Conservation (phyloP, 1,140 invertebrate genomes). For the Drosophila auraria region DNA sequence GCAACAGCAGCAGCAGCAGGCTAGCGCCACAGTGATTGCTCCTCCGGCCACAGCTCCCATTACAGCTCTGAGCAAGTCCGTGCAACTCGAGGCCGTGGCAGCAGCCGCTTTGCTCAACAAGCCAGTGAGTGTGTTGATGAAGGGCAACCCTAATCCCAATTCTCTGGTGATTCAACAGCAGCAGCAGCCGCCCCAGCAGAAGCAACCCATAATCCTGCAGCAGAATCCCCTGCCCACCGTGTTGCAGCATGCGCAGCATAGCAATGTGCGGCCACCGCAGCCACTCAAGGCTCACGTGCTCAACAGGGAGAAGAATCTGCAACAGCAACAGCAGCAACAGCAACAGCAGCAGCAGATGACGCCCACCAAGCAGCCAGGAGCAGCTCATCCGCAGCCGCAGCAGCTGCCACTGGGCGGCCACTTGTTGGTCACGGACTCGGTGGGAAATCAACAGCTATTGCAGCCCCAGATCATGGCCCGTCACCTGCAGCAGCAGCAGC, state of each 20-base stretch:
- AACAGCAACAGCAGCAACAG: slow-evolving; percentile 64
- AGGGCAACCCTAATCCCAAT: slow-evolving; percentile 53
- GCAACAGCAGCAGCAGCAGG: slow-evolving; percentile 33
- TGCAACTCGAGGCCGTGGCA: slow-evolving; percentile 56
- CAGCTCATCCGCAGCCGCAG: slow-evolving; percentile 22
- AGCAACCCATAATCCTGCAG: slow-evolving; percentile 73
- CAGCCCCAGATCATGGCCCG: slow-evolving; percentile 71
- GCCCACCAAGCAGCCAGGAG: slow-evolving; percentile 45
- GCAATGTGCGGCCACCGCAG: slow-evolving; percentile 67
- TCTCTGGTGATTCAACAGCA: slow-evolving; percentile 60
- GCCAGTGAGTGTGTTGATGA: slow-evolving; percentile 76
- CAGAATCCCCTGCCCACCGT: slow-evolving; percentile 61
- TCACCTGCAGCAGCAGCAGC: slow-evolving; percentile 65
- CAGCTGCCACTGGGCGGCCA: slow-evolving; percentile 52
- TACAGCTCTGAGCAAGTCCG: slow-evolving; percentile 59
- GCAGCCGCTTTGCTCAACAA: slow-evolving; percentile 65
- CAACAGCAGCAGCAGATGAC: slow-evolving; percentile 49
- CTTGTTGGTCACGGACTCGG: slow-evolving; percentile 66
- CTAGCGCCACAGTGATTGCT: slow-evolving; percentile 58
- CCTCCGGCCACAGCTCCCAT: slow-evolving; percentile 55
- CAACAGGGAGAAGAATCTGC: slow-evolving; percentile 76
- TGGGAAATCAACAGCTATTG: slow-evolving; percentile 59
- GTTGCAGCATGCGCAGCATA: slow-evolving; percentile 72
- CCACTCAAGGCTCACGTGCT: slow-evolving; percentile 79
- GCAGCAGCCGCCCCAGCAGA: slow-evolving; percentile 31